Evolutionary conservation across 2,797 vertebrate species (phyloP), one percentile per base, ranked within the genome.

Genomic region (Ctenopoma kingsleyae): DNA sequence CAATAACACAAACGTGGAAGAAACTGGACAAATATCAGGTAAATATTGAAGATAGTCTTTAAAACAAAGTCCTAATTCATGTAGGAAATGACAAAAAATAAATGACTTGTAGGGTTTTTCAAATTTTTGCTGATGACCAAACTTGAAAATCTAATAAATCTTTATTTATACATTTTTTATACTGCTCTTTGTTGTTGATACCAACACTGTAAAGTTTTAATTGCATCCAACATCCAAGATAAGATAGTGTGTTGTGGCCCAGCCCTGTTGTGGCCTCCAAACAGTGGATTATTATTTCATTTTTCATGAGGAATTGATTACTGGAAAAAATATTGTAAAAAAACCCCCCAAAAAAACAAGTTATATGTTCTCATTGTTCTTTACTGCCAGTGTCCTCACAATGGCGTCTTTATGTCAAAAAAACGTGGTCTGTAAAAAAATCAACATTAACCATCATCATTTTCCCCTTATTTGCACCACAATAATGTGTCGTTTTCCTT

Each of bases 161-260:
- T 59, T 16, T 41, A 12, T 5, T 13, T 43, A 1, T 40, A n/a
- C 17, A 46, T n/a, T 50, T 54, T 5, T 12, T 47, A 35, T 20
- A 19, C 20, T 40, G 2, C 20, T 10, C 1, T 66, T 63, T 53
- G 19, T 4, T 48, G 19, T 32, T 63, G 67, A 40, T 59, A 43
- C 47, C 61, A 78, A 71, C 63, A 71, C 70, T 67, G 68, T 55
- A 51, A 72, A 76, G 23, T 69, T 59, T 3, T 25, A 0, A 38
- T 46, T 13, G 49, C 12, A 47, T 48, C 7, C 32, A 19, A 22
- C 13, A 8, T 13, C 9, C 22, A 11, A 49, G 3, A 48, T 43
- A 32, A 23, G n/a, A n/a, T 30, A 17, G 15, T 9, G n/a, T 58
- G 35, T 10, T 43, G 47, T 15, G 22, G 22, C 35, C 13, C 46